phyloP scores from a whole-genome alignment of 2,797 vertebrate genomes.

The Anguilla pacifica region DNA sequence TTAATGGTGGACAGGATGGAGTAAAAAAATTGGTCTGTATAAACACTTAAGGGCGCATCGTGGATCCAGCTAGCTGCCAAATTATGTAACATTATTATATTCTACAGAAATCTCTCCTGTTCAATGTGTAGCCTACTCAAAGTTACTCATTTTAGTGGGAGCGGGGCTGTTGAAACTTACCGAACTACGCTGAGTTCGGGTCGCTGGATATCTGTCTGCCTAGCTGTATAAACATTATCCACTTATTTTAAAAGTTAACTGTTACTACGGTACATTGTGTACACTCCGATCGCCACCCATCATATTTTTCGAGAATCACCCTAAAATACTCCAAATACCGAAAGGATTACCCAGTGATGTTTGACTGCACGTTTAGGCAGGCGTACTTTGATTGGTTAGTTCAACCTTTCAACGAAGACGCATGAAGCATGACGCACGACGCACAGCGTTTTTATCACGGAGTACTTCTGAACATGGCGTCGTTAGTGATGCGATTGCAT shows the following conservation, averaged over 20 bases:
- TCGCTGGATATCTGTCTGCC: background rate
- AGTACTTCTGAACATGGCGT: conserved; percentile 64
- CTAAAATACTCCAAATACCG: background rate
- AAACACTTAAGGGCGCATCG: no score
- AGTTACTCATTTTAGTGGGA: background rate
- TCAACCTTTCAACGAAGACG: background rate
- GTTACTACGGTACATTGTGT: background rate
- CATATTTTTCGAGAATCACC: background rate
- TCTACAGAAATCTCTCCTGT: background rate
- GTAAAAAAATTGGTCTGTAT: no score
- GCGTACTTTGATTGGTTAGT: conserved; percentile 14
- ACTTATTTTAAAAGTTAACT: background rate
- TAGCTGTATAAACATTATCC: background rate
- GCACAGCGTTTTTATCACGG: background rate
- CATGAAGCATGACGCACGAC: background rate
- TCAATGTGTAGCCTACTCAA: background rate
- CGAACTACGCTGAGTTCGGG: background rate
- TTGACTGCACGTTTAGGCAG: background rate
- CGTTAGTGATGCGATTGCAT: conserved; percentile 59
- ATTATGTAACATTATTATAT: background rate
- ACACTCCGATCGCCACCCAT: background rate
- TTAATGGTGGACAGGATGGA: no score
- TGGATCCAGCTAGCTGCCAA: background rate
- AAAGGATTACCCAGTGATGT: background rate
- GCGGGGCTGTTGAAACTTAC: background rate